These are phyloP conservation scores for Myopa tessellatipennis DNA, from an alignment of 2,888 invertebrate genomes.

Conservation along the genomic window DNA sequence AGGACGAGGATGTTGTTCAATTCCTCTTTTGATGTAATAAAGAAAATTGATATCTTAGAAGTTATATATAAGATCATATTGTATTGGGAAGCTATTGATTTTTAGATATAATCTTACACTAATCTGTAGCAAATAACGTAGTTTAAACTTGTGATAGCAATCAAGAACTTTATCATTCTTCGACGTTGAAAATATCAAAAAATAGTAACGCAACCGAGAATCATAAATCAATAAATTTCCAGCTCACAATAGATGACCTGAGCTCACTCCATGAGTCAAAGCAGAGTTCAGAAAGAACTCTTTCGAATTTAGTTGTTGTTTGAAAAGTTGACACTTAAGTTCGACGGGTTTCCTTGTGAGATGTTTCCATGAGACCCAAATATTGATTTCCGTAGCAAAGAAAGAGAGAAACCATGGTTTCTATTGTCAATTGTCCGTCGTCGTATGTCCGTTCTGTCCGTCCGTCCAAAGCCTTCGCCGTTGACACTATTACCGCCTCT, in stretches of 20 bases:
- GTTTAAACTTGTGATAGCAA: no score
- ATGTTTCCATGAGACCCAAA: background rate
- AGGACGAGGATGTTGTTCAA: no score
- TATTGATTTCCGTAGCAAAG: background rate
- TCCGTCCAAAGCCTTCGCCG: background rate
- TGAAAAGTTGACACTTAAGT: constrained; percentile 20
- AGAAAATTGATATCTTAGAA: no score
- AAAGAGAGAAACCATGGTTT: background rate
- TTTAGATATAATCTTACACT: no score
- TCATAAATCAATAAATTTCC: constrained; percentile 8
- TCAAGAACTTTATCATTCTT: no score
- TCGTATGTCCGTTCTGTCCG: background rate
- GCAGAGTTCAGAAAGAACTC: background rate
- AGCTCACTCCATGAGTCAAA: no score
- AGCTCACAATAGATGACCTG: background rate
- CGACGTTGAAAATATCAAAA: no score
- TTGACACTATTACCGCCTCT: background rate
- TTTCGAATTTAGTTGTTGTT: background rate
- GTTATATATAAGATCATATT: no score
- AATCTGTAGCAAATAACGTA: no score
- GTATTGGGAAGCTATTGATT: no score
- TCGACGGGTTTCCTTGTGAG: background rate
- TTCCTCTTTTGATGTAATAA: no score
- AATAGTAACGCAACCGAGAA: background rate
- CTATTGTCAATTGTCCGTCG: background rate